Base-by-base conservation (phyloP, 1,140 invertebrate genomes). In the Dendroctonus ponderosae region DNA sequence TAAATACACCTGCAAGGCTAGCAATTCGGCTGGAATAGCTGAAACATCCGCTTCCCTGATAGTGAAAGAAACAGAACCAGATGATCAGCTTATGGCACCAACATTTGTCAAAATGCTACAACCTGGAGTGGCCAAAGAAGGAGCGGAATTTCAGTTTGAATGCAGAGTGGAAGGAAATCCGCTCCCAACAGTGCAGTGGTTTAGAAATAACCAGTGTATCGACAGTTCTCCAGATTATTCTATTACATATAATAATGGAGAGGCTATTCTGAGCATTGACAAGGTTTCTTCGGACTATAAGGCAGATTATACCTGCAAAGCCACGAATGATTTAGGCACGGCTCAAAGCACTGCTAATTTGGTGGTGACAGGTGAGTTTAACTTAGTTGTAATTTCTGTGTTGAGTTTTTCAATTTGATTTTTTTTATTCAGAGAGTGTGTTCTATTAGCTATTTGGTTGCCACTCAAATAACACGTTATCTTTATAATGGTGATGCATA, bases 181-280 rank as follows among this genome's bases (percentile, higher is more conserved):
- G 3, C 73, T 91, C 49, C 91, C 91, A 5, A 87, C 86, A 6
- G 88, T 93, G 3, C 86, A 86, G 54, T 94, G 92, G 91, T 89
- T 84, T 70, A 92, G 91, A 76, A 86, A 91, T 73, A 85, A 85
- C 41, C 78, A 81, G 0, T 90, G 90, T 70, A 85, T 94, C 48
- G 88, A 91, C 72, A 87, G 86, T 77, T 89, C 82, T 40, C 85
- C 88, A 2, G 87, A 91, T 75, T 91, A 90, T 75, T 74, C 81
- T 42, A 86, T 84, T 15, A 86, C 84, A 6, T 87, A 84, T 60
- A 87, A 87, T 69, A 87, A 87, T 63, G 87, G 87, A 2, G 84
- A 86, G 59, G 85, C 86, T 44, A 73, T 84, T 37, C 75, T 88
- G 70, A 85, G 82, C 72, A 86, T 86, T 70, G 87, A 85, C 65